A percentile compares a stretch with the other conserved stretches of the same genome.
Conservation (phyloP, 2,888 invertebrate species). For the Teinopalpus imperialis region DNA sequence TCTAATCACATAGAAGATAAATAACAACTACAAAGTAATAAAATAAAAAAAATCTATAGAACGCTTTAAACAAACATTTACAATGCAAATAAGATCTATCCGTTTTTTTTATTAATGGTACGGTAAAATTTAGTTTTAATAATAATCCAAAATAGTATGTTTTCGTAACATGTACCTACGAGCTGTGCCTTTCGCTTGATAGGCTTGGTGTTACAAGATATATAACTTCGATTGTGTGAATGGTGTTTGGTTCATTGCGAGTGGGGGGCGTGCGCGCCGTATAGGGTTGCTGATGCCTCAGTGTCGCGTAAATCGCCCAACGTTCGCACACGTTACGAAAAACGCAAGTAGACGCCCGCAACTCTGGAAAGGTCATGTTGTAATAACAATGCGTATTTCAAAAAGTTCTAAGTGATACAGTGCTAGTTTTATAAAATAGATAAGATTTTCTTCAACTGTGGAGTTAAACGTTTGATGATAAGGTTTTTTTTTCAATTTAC, state of each 20-base stretch:
- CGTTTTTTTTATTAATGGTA: too few relatives aligned
- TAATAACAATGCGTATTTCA: slow-evolving; percentile 11
- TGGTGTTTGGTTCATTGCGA: slow-evolving; percentile 32
- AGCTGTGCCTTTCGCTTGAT: slow-evolving; percentile 3
- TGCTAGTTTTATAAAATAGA: slow-evolving; percentile 26
- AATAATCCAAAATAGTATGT: too few relatives aligned
- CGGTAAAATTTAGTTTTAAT: too few relatives aligned
- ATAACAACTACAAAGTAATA: too few relatives aligned
- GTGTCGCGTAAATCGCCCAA: slow-evolving; percentile 37
- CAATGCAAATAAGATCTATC: too few relatives aligned
- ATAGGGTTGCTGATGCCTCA: slow-evolving; percentile 32
- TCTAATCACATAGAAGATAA: too few relatives aligned
- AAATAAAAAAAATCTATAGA: too few relatives aligned
- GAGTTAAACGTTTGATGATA: slow-evolving; percentile 38
- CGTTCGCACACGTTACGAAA: slow-evolving; percentile 39
- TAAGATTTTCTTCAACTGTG: slow-evolving; percentile 35
- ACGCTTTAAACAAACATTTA: too few relatives aligned
- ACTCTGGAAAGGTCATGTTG: slow-evolving; percentile 4
- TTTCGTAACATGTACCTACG: too few relatives aligned
- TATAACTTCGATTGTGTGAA: slow-evolving; percentile 33
- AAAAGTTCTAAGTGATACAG: slow-evolving; percentile 12
- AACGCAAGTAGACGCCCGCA: slow-evolving; percentile 33
- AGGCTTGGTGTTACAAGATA: too few relatives aligned
- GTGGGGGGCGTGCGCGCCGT: slow-evolving; percentile 32
- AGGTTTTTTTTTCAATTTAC: slow-evolving; percentile 59